Base-by-base conservation (phyloP, 2,113 vertebrate species). In the Mormyrus iriodes region DNA sequence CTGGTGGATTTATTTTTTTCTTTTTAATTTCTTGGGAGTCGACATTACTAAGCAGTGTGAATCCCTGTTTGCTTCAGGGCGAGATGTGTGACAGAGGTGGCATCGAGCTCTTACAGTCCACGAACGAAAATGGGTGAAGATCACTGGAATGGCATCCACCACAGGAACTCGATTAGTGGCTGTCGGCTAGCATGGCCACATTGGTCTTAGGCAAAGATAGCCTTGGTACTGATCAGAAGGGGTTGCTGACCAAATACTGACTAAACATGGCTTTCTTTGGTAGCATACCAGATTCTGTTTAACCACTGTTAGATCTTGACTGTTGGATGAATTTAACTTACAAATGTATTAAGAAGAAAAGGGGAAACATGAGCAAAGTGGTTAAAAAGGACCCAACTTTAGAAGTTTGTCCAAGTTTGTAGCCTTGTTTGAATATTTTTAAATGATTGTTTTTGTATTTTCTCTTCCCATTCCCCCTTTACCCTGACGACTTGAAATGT, bases 31-130 rank as follows among this genome's bases (percentile, higher is more conserved):
- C 93, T 96, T 97, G 96, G 96, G 96, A 97, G 95, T 97, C 96
- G 95, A 97, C 97, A 95, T 97, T 97, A 98, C 97, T 98, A 97
- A 98, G 97, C 97, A 97, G 97, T 98, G 96, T 98, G 97, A 97
- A 97, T 98, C 97, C 97, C 97, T 98, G 97, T 98, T 97, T 98
- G 97, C 97, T 98, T 98, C 97, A 98, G 97, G 97, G 97, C 96
- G 96, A 97, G 97, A 97, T 97, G 97, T 97, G 97, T 97, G 97
- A 98, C 97, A 97, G 97, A 98, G 96, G 98, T 97, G 97, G 95
- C 97, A 97, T 96, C 97, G 96, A 97, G 96, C 97, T 97, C 97
- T 97, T 97, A 97, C 97, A 96, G 95, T 97, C 96, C 95, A 97
- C 93, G 96, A 97, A 95, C 95, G 96, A 96, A 97, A 96, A 97